Conservation (phyloP, 2,888 invertebrate genomes). For the Unio pictorum region DNA sequence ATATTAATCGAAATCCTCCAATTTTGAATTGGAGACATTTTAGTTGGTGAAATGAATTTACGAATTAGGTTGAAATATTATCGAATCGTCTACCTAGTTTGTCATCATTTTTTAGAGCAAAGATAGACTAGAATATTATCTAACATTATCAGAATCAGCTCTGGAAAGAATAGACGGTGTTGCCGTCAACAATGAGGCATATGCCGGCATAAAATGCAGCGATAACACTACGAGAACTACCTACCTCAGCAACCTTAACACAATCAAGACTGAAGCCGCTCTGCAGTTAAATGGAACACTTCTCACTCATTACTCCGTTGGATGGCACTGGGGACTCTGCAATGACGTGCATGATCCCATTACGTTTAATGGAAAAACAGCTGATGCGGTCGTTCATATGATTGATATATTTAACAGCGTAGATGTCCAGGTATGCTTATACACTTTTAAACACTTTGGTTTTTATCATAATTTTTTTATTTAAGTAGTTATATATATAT, state of each 20-base stretch:
- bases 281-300: constrained; percentile 32
- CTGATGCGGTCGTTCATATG: constrained; percentile 35
- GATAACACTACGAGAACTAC: constrained; percentile 5
- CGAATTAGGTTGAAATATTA: no score
- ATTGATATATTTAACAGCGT: constrained; percentile 49
- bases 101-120: no score
- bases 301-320: constrained; percentile 40
- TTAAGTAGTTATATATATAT: no score
- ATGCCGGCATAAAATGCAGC: constrained; percentile 32
- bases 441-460: no score
- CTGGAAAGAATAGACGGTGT: constrained; percentile 39
- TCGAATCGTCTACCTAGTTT: no score
- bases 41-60: no score
- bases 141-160: constrained; percentile 10
- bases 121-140: no score
- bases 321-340: constrained; percentile 47
- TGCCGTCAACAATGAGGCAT: constrained; percentile 45
- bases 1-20: no score
- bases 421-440: constrained; percentile 37
- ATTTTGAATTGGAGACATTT: no score
- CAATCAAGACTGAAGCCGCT: constrained; percentile 27
- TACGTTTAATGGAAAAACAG: constrained; percentile 33
- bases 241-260: constrained; percentile 30
- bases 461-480: no score
- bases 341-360: constrained; percentile 14